Base-by-base conservation (phyloP, 2,888 invertebrate species). In the Malthinus flaveolus region DNA sequence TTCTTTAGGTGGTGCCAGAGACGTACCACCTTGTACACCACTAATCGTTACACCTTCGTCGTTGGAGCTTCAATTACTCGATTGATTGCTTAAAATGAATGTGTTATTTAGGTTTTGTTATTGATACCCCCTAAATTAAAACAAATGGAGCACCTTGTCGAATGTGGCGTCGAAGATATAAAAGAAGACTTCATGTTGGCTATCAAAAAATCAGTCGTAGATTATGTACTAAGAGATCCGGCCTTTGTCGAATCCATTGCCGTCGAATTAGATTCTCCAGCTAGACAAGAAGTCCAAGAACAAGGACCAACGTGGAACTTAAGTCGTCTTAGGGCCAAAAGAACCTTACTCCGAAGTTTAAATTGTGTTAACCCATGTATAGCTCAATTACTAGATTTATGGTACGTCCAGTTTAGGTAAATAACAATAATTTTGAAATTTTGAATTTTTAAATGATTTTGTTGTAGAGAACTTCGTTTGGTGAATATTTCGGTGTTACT, bases 181-280 rank as follows among this genome's bases (percentile, higher is more conserved):
- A 87, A 89, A 66, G 88, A 92, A 61, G 93, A 94, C 70, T 97
- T 93, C 73, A 85, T 91, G 74, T 84, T 91, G 75, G 90, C 91
- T 61, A 91, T 95, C 73, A 96, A 95, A 74, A 95, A 94, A 74
- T 90, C 95, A 0, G 90, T 93, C 49, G 91, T 97, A 0, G 95
- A 96, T 79, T 97, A 94, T 75, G 93, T 95, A 0, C 81, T 97
- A 3, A 88, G 89, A 70, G 91, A 94, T 78, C 89, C 91, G 0
- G 80, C 82, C 1, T 71, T 84, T 79, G 80, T 81, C 68, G 83
- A 82, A 64, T 79, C 82, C 0, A 65, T 79, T 4, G 79, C 81
- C 63, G 80, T 80, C 61, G 83, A 84, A 55, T 79, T 81, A 23
- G 73, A 75, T 52, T 82, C 84, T 0, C 80, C 80, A 44, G 73